Evolutionary conservation across 2,888 invertebrate genomes (phyloP).

Genomic region (Poecilus cupreus): DNA sequence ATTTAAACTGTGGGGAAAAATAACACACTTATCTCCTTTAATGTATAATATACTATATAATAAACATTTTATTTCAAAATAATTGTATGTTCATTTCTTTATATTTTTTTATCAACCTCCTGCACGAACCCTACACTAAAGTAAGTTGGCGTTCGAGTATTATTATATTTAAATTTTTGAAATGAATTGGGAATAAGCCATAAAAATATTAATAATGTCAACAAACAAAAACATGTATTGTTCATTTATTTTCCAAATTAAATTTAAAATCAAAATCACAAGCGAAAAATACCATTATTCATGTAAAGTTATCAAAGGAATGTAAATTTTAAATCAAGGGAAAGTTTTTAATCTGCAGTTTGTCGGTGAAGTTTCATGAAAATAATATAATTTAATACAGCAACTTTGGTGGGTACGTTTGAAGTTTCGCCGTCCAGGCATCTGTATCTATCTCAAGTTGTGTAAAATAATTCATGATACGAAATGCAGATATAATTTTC

Average conservation of each 20-base stretch:
- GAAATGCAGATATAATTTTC: slow-evolving; percentile 41
- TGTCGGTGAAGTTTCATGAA: slow-evolving; percentile 34
- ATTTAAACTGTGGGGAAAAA: too few relatives aligned
- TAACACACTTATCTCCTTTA: too few relatives aligned
- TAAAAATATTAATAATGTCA: too few relatives aligned
- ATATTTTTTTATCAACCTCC: too few relatives aligned
- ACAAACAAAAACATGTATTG: too few relatives aligned
- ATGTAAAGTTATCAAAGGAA: slow-evolving; percentile 13
- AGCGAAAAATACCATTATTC: neutral
- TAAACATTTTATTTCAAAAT: too few relatives aligned
- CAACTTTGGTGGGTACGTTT: slow-evolving; percentile 8
- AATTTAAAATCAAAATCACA: slow-evolving; percentile 4
- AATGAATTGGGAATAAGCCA: too few relatives aligned
- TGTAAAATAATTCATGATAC: slow-evolving; percentile 33
- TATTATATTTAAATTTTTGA: too few relatives aligned
- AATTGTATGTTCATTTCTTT: too few relatives aligned
- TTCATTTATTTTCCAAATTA: neutral
- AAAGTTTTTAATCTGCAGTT: slow-evolving; percentile 39
- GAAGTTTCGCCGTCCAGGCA: neutral
- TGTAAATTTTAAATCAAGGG: slow-evolving; percentile 11
- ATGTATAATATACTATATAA: too few relatives aligned
- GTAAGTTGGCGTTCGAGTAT: too few relatives aligned
- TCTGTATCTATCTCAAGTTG: slow-evolving; percentile 4
- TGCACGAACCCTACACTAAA: too few relatives aligned
- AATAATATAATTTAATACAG: slow-evolving; percentile 34